phyloP scores from a whole-genome alignment of 64 coral and sea anemone genomes.

The Stichodactyla mertensii region DNA sequence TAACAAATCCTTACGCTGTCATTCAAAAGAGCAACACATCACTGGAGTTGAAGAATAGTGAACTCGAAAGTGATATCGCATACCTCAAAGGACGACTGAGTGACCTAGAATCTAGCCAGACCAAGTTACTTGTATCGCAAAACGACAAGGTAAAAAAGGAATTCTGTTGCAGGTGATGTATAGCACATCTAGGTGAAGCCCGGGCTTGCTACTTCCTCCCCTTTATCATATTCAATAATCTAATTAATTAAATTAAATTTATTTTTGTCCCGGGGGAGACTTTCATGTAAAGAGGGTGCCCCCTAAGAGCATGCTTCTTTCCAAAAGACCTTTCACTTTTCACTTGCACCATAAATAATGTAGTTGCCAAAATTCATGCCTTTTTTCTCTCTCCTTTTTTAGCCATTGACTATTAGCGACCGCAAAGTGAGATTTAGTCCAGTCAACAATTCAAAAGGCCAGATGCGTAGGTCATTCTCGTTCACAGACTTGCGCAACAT shows the following conservation, averaged over 20 bases:
- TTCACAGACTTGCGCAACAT: background rate
- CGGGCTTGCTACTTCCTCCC: too few species aligned
- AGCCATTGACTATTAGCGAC: background rate
- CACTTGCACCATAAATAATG: too few species aligned
- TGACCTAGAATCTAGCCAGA: slow-evolving; percentile 41
- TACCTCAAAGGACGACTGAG: slow-evolving; percentile 34
- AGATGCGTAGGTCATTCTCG: background rate
- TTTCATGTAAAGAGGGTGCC: too few species aligned
- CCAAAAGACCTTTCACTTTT: too few species aligned
- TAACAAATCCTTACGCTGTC: background rate
- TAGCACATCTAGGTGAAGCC: background rate
- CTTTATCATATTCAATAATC: too few species aligned
- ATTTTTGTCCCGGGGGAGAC: too few species aligned
- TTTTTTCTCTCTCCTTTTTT: background rate
- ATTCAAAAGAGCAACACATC: slow-evolving; percentile 12
- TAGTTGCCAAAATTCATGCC: background rate
- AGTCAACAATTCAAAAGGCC: background rate
- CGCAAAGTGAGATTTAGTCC: background rate
- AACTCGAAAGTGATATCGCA: slow-evolving; percentile 21
- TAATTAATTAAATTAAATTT: too few species aligned
- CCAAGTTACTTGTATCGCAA: background rate
- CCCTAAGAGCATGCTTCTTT: too few species aligned
- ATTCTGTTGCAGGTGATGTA: background rate
- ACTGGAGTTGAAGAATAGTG: background rate
- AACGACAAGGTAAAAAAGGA: slow-evolving; percentile 3